Conservation (phyloP, 2,888 invertebrate species). For the Andrena trimmerana region DNA sequence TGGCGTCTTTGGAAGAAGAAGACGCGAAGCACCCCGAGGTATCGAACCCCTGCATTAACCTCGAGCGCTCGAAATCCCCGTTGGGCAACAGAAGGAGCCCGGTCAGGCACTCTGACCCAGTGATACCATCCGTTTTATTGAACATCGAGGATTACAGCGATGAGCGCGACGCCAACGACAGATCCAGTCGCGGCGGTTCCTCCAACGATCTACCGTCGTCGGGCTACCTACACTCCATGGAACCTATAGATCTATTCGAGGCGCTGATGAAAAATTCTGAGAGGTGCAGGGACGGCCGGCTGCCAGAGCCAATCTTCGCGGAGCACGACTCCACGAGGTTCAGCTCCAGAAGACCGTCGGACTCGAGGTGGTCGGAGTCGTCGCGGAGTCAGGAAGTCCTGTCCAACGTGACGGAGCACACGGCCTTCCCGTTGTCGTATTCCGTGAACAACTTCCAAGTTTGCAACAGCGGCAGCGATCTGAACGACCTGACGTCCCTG, state of each 20-base stretch:
- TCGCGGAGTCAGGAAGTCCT: constrained; percentile 82
- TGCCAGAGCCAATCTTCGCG: constrained; percentile 76
- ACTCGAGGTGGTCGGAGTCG: constrained; percentile 82
- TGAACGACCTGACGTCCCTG: constrained; percentile 79
- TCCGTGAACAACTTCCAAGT: constrained; percentile 82
- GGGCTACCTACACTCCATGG: constrained; percentile 40
- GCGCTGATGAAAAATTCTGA: constrained; percentile 71
- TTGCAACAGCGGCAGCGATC: constrained; percentile 80
- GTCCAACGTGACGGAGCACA: constrained; percentile 75
- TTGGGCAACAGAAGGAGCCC: constrained; percentile 67
- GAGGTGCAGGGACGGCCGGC: constrained; percentile 60
- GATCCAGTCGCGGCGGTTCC: constrained; percentile 17
- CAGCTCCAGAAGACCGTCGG: constrained; percentile 81
- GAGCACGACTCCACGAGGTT: constrained; percentile 81
- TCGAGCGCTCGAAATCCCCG: constrained; percentile 42
- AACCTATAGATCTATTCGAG: constrained; percentile 71
- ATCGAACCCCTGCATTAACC: constrained; percentile 17
- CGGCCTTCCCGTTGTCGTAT: constrained; percentile 79
- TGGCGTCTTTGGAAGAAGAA: constrained; percentile 73
- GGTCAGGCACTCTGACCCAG: constrained; percentile 77
- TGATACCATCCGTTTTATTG: constrained; percentile 78
- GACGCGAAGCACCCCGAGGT: constrained; percentile 45
- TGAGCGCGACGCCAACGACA: constrained; percentile 17
- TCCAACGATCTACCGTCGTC: constrained; percentile 15
- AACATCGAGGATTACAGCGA: constrained; percentile 79